Percentiles rank a stretch among this genome's conserved stretches.
These are phyloP conservation scores for Mirounga angustirostris DNA, from an alignment of 2,113 vertebrate genomes.

Conservation along the genomic window DNA sequence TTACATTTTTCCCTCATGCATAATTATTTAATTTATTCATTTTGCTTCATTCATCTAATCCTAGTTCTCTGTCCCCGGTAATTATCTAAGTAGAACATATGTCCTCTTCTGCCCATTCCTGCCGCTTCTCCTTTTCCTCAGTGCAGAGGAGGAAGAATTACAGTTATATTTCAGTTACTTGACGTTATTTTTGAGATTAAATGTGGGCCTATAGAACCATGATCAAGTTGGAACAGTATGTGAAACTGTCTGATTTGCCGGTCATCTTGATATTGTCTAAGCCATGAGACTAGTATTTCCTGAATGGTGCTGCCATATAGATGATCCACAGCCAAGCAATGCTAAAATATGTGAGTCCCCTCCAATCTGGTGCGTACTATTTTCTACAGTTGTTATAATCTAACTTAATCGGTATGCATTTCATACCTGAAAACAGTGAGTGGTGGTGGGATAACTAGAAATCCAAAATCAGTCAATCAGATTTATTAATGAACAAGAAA, in stretches of 20 bases:
- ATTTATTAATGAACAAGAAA: not conserved
- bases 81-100: not conserved
- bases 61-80: not conserved
- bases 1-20: not conserved
- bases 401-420: not conserved
- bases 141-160: not conserved
- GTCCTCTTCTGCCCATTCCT: not conserved
- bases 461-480: not conserved
- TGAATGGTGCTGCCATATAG: not conserved
- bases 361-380: not conserved
- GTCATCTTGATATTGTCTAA: not conserved
- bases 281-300: not conserved
- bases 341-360: not conserved
- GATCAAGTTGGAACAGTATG: not conserved
- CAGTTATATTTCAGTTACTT: not conserved
- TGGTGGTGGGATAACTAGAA: not conserved
- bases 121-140: not conserved
- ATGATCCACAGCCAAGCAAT: not conserved
- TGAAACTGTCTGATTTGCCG: not conserved
- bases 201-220: not conserved
- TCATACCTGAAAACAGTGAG: not conserved
- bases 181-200: constrained; percentile 17
- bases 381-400: not conserved
- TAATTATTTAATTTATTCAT: not conserved
- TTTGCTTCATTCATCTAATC: not conserved